Conservation (phyloP, 2,113 vertebrate species). For the Trinectes maculatus region DNA sequence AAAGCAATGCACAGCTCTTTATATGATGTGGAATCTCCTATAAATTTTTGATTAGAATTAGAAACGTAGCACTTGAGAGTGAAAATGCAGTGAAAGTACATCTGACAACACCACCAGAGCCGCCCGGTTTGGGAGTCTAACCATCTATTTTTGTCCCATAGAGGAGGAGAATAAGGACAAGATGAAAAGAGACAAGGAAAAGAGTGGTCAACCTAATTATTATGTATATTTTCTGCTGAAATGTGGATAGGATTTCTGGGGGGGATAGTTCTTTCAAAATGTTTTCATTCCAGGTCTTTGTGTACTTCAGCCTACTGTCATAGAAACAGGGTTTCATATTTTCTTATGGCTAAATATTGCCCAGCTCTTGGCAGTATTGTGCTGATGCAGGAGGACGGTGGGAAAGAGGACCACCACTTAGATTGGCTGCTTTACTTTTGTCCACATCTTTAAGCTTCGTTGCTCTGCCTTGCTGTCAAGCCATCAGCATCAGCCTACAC, state of each 20-base stretch:
- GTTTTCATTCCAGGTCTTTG: constrained; percentile 63
- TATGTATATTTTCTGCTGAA: constrained; percentile 69
- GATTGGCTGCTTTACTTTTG: constrained; percentile 42
- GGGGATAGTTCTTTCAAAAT: constrained; percentile 49
- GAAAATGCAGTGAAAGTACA: constrained; percentile 39
- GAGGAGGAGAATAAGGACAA: constrained; percentile 54
- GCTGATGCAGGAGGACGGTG: constrained; percentile 72
- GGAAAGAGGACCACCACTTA: constrained; percentile 60
- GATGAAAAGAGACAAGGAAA: constrained; percentile 72
- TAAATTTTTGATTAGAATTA: constrained; percentile 39
- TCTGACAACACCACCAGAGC: constrained; percentile 35
- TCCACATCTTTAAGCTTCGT: constrained; percentile 31
- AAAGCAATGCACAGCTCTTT: constrained; percentile 2
- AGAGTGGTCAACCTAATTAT: constrained; percentile 78
- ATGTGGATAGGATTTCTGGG: constrained; percentile 56
- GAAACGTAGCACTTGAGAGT: constrained; percentile 13
- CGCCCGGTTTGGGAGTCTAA: constrained; percentile 54
- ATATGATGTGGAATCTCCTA: constrained; percentile 29
- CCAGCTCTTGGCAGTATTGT: constrained; percentile 42
- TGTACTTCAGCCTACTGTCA: constrained; percentile 52
- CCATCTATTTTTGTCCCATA: constrained; percentile 62
- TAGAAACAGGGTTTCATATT: constrained; percentile 67
- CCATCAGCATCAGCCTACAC: constrained; percentile 60
- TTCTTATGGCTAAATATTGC: constrained; percentile 72
- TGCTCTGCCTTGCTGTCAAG: constrained; percentile 19